These are phyloP conservation scores for Toxostoma redivivum DNA, from an alignment of 2,113 vertebrate genomes.

Conservation along the genomic window DNA sequence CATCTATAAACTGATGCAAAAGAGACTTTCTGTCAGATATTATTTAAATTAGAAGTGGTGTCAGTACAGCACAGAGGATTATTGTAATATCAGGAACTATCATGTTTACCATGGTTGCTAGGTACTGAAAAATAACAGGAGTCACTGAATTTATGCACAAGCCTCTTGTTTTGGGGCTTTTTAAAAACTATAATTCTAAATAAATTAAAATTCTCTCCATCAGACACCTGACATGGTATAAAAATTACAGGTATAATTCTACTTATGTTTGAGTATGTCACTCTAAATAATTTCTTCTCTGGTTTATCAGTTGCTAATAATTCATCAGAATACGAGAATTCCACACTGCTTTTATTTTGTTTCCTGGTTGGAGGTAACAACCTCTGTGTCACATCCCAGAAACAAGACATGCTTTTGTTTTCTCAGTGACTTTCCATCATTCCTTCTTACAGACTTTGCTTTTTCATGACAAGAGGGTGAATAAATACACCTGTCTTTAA, in stretches of 20 bases:
- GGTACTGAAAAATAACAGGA: neutral
- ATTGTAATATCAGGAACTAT: neutral
- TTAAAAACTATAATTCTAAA: neutral
- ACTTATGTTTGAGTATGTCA: neutral
- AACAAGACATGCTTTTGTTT: neutral
- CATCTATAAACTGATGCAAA: neutral
- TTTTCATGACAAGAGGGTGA: neutral
- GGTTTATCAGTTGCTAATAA: neutral
- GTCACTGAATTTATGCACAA: neutral
- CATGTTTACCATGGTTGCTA: neutral
- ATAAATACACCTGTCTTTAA: neutral
- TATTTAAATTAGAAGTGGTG: neutral
- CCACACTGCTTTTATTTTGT: neutral
- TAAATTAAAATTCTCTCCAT: neutral
- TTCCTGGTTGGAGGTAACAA: neutral
- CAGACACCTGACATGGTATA: neutral
- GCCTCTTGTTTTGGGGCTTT: neutral
- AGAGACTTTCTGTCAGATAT: neutral
- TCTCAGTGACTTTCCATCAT: neutral
- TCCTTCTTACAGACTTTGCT: neutral
- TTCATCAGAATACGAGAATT: neutral
- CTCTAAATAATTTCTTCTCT: neutral
- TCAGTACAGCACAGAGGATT: neutral
- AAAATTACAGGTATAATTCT: neutral
- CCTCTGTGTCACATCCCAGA: neutral